Base-by-base conservation (phyloP, 1,140 invertebrate species). In the Camponotus vicinus region DNA sequence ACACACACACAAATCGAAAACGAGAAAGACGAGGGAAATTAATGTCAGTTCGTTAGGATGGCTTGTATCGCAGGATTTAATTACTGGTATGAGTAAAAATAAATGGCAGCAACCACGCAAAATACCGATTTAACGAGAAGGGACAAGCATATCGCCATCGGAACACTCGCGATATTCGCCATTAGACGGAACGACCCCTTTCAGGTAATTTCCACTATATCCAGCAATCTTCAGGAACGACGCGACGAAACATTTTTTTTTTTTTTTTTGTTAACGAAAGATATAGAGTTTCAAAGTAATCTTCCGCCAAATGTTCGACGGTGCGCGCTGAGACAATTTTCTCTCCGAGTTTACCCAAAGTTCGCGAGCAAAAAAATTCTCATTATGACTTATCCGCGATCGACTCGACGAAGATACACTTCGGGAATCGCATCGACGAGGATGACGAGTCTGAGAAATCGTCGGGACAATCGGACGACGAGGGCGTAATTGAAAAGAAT, bases 261-360 rank as follows among this genome's bases (percentile, higher is more conserved):
- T 80, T 55, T 34, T 45, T 67, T 49, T 55, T 57, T 61, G 70
- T 83, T 83, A 75, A 83, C 75, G 69, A 75, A 75, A 83, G 55
- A 45, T 83, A 83, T 83, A 73, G 79, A 83, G 69, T 83, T 83
- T n/a, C 69, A 45, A 83, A 83, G 69, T 21, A 83, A 83, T 83
- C 67, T 83, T 63, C 69, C 40, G 79, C 55, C 69, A 83, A 83
- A 69, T 49, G 55, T 55, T 34, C 52, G 67, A 13, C 37, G 27
- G 8, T 45, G 55, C 49, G 40, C 49, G 27, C 69, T n/a, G 84
- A 80, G 61, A 86, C 84, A 86, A 86, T 86, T 83, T 83, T 83
- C 79, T 75, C 21, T n/a, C 40, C 3, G 63, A 83, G 55, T 83
- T 83, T 83, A 61, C 18, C 34, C 69, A 0, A 52, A 52, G 40